Evolutionary conservation across 1,140 invertebrate species (phyloP).

Genomic region (Sinonovacula constricta): DNA sequence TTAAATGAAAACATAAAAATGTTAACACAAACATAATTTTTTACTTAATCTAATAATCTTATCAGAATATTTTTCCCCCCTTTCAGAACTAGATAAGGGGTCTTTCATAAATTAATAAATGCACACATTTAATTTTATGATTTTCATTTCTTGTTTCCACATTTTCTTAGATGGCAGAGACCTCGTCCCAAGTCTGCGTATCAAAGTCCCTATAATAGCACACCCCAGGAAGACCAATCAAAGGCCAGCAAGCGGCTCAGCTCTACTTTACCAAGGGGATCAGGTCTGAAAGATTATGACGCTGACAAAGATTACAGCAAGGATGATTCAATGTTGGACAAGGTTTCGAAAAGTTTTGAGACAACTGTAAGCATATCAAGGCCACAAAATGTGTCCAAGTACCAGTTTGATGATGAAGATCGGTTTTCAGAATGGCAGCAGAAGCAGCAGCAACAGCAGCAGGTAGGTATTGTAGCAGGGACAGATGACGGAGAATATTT

Average conservation of each 20-base stretch:
- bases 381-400: slow-evolving; percentile 22
- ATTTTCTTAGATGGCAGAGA: slow-evolving; percentile 71
- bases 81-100: too few species aligned
- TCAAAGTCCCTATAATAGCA: slow-evolving; percentile 19
- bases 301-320: slow-evolving; percentile 24
- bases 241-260: slow-evolving; percentile 39
- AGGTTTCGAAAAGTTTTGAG: slow-evolving; percentile 28
- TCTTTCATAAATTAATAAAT: too few species aligned
- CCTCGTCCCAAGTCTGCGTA: slow-evolving; percentile 58
- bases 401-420: slow-evolving; percentile 58
- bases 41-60: too few species aligned
- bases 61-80: too few species aligned
- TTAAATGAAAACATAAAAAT: too few species aligned
- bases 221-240: neutral
- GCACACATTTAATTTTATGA: too few species aligned
- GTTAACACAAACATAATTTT: too few species aligned
- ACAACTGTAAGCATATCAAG: slow-evolving; percentile 32
- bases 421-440: slow-evolving; percentile 89
- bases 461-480: slow-evolving; percentile 53
- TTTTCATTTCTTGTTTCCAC: too few species aligned
- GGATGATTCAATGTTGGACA: slow-evolving; percentile 51
- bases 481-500: too few species aligned
- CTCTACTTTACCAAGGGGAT: slow-evolving; percentile 42
- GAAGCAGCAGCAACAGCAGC: slow-evolving; percentile 58
- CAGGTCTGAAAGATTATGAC: neutral